These are phyloP conservation scores for Siderastrea siderea DNA, from an alignment of 92 coral and sea anemone genomes.

Conservation along the genomic window DNA sequence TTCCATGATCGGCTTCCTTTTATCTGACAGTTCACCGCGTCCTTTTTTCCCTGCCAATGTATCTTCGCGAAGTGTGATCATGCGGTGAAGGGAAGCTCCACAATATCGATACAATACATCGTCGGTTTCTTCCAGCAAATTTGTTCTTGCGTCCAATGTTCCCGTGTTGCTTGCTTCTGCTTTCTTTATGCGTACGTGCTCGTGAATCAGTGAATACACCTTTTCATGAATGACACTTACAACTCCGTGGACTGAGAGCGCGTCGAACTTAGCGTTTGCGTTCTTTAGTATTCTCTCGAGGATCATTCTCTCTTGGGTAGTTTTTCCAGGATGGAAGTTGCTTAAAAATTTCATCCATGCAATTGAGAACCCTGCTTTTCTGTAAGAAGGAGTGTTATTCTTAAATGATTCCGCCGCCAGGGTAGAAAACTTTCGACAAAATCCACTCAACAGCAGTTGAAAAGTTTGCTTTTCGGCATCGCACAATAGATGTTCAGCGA, in stretches of 20 bases:
- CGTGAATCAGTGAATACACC: neutral
- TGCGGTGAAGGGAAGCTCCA: constrained; percentile 49
- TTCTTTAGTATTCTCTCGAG: constrained; percentile 3
- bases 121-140: constrained; percentile 12
- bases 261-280: neutral
- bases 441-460: constrained; percentile 2
- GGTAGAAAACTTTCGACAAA: constrained; percentile 15
- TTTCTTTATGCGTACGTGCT: constrained; percentile 19
- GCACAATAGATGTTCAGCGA: constrained; percentile 4
- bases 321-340: constrained; percentile 18
- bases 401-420: neutral
- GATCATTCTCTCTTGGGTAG: constrained; percentile 6
- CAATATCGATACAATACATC: constrained; percentile 38
- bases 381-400: neutral
- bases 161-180: neutral
- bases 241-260: neutral
- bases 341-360: constrained; percentile 16
- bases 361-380: constrained; percentile 1
- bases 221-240: neutral
- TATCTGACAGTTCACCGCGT: neutral
- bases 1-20: constrained; percentile 13
- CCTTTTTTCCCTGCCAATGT: constrained; percentile 21
- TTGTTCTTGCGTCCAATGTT: neutral
- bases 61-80: constrained; percentile 49
- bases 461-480: neutral